A percentile compares a stretch with the other conserved stretches of the same genome.
These are phyloP conservation scores for Aleiodes alternator DNA, from an alignment of 2,888 invertebrate species.

Conservation along the genomic window DNA sequence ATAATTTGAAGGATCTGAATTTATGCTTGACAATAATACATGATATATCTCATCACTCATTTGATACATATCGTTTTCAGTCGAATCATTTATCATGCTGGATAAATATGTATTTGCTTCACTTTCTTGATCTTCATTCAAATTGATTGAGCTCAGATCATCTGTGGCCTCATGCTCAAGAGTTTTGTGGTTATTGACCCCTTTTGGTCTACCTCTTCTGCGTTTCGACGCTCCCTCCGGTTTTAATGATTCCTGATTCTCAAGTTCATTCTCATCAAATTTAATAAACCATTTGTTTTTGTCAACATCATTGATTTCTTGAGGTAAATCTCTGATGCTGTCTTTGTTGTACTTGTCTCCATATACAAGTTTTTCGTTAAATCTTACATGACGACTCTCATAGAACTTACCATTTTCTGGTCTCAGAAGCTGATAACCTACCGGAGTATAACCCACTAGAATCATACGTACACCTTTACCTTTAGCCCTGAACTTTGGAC, in stretches of 20 bases:
- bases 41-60: conserved; percentile 9
- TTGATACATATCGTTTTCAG: too few species aligned
- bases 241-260: neutral
- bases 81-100: too few species aligned
- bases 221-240: conserved; percentile 8
- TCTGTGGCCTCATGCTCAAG: too few species aligned
- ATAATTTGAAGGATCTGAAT: conserved; percentile 42
- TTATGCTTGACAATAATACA: conserved; percentile 35
- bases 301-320: neutral
- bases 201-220: conserved; percentile 35
- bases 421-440: conserved; percentile 42
- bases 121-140: conserved; percentile 8
- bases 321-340: neutral
- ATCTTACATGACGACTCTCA: conserved; percentile 46
- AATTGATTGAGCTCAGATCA: neutral
- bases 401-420: conserved; percentile 52
- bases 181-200: too few species aligned
- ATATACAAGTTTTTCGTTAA: conserved; percentile 49
- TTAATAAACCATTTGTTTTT: neutral
- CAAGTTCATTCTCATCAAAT: neutral
- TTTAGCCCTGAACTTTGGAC: conserved; percentile 49
- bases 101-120: too few species aligned
- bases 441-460: conserved; percentile 47
- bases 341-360: conserved; percentile 42
- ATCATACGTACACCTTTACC: too few species aligned